phyloP scores from a whole-genome alignment of 2,113 vertebrate species.

The Embiotoca jacksoni region DNA sequence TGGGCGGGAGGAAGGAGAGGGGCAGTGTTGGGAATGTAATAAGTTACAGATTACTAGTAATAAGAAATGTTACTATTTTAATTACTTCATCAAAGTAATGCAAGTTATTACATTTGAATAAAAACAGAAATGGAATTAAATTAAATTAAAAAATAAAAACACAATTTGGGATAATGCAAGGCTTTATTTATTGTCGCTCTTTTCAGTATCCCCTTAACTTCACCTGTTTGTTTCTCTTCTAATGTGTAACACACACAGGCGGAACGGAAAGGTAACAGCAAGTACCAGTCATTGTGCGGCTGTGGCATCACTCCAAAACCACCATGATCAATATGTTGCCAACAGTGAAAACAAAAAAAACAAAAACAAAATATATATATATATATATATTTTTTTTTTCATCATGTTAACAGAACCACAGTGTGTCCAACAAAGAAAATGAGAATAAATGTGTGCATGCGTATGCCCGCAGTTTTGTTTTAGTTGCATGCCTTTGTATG shows the following conservation, averaged over 20 bases:
- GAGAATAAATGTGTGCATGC: slow-evolving; percentile 24
- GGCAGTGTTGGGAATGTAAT: not conserved
- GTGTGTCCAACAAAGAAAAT: slow-evolving; percentile 20
- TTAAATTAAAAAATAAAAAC: no score
- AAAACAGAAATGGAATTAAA: no score
- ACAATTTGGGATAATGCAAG: no score
- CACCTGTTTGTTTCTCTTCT: not conserved
- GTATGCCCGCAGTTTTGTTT: slow-evolving; percentile 21
- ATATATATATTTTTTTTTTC: slow-evolving; percentile 19
- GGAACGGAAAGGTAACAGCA: not conserved
- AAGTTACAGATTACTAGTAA: no score
- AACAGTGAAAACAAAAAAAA: not conserved
- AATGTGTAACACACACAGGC: not conserved
- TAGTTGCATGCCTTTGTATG: slow-evolving; percentile 3
- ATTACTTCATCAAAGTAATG: no score
- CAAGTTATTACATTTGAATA: no score
- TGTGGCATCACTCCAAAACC: slow-evolving; percentile 36
- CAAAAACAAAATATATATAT: no score
- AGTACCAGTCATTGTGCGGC: slow-evolving; percentile 6
- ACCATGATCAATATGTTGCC: slow-evolving; percentile 39
- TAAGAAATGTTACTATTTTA: no score
- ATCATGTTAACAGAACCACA: slow-evolving; percentile 44
- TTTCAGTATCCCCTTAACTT: no score
- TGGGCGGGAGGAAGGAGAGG: slow-evolving; percentile 26
- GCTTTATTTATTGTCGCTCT: no score